Conservation (phyloP, 2,797 vertebrate genomes). For the Rhabdomys pumilio region DNA sequence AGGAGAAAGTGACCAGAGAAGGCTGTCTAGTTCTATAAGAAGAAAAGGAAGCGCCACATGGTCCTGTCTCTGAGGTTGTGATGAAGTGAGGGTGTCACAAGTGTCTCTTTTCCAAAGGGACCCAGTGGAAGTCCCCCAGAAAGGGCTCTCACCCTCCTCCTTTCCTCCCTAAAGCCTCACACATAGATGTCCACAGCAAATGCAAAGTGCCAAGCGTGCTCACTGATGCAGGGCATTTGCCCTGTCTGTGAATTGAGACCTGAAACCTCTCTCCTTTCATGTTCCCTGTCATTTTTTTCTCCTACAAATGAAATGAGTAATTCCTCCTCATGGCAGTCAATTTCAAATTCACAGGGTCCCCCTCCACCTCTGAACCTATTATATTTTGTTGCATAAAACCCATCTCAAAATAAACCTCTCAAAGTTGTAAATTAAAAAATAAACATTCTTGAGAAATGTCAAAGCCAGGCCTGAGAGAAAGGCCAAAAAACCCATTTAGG, state of each 20-base stretch:
- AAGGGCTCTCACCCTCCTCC: neutral
- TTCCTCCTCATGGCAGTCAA: slow-evolving; percentile 75
- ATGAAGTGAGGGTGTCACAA: slow-evolving; percentile 4
- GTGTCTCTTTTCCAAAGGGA: neutral
- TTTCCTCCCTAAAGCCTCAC: neutral
- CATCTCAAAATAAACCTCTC: slow-evolving; percentile 71
- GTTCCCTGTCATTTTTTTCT: slow-evolving; percentile 66
- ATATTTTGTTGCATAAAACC: slow-evolving; percentile 79
- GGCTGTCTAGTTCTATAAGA: neutral
- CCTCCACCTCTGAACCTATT: slow-evolving; percentile 62
- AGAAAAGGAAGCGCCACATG: neutral
- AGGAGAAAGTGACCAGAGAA: neutral
- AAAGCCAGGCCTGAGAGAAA: slow-evolving; percentile 75
- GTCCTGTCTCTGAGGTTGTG: neutral
- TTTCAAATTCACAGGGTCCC: slow-evolving; percentile 66
- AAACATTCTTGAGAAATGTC: slow-evolving; percentile 78
- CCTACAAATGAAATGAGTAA: slow-evolving; percentile 76
- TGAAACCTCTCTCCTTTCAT: slow-evolving; percentile 66
- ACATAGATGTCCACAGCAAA: slow-evolving; percentile 42
- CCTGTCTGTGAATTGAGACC: slow-evolving; percentile 74
- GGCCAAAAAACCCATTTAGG: slow-evolving; percentile 80
- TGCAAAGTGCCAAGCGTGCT: neutral
- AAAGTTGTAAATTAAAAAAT: slow-evolving; percentile 78
- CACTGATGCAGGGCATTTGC: slow-evolving; percentile 54
- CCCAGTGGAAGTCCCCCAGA: neutral